These are phyloP conservation scores for Halcyon malimbica DNA, from an alignment of 2,113 vertebrate genomes.

Conservation along the genomic window DNA sequence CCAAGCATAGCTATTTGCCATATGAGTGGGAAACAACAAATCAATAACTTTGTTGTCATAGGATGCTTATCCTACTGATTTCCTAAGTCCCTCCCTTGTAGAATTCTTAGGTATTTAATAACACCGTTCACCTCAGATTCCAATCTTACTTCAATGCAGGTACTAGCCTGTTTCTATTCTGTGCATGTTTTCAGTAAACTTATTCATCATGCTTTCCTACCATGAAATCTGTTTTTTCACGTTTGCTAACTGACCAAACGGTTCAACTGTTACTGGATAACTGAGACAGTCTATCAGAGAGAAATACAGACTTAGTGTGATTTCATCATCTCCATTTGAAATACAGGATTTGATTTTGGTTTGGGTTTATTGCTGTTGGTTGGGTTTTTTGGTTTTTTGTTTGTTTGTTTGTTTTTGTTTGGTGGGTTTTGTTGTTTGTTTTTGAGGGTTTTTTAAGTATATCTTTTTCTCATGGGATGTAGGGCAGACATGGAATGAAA, in stretches of 20 bases:
- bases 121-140: neutral
- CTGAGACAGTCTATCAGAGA: neutral
- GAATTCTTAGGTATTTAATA: neutral
- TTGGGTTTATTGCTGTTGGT: neutral
- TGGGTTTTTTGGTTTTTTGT: too few species aligned
- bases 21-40: neutral
- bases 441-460: neutral
- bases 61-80: neutral
- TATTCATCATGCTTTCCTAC: neutral
- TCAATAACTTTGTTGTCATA: neutral
- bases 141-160: accelerated
- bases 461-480: neutral
- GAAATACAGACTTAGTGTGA: neutral
- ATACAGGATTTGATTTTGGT: neutral
- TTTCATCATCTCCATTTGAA: neutral
- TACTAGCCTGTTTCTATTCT: neutral
- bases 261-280: neutral
- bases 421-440: neutral
- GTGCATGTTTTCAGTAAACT: neutral
- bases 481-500: neutral
- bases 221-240: neutral
- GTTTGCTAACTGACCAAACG: neutral
- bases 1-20: neutral
- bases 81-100: neutral
- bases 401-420: neutral